A percentile compares a stretch with the other conserved stretches of the same genome.
Conservation (phyloP, 2,888 invertebrate genomes). For the Diploptera punctata region DNA sequence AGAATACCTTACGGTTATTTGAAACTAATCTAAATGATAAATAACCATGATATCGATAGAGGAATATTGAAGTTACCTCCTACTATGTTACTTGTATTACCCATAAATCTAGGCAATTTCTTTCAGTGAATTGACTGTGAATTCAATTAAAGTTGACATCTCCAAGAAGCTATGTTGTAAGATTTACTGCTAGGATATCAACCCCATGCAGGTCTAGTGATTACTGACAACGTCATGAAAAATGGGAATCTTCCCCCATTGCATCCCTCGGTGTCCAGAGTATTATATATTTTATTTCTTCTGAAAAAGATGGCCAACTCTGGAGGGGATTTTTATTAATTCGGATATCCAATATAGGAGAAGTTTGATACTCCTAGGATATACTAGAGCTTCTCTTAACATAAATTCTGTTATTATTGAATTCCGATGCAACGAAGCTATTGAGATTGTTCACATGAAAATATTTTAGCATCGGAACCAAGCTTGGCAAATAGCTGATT, state of each 20-base stretch:
- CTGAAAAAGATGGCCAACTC: neutral
- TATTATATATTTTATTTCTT: neutral
- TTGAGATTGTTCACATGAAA: no score
- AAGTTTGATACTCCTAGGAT: no score
- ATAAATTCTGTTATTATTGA: no score
- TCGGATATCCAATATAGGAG: no score
- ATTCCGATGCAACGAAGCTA: no score
- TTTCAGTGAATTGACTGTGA: neutral
- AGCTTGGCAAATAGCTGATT: no score
- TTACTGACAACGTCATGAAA: conserved; percentile 27
- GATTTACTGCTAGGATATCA: neutral
- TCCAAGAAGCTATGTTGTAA: neutral
- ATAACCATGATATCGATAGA: no score
- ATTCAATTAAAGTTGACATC: neutral
- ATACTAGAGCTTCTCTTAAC: no score
- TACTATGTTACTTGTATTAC: neutral
- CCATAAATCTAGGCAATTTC: neutral
- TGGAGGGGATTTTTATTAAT: neutral
- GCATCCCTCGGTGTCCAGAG: neutral
- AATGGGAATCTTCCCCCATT: conserved; percentile 29
- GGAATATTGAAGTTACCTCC: no score
- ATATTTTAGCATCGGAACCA: no score
- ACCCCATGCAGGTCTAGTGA: neutral
- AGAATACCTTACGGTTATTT: no score
- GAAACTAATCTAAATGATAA: no score